Evolutionary conservation across 1,140 invertebrate species (phyloP), one percentile per base, ranked within the genome.

Genomic region (Telenomus remus): DNA sequence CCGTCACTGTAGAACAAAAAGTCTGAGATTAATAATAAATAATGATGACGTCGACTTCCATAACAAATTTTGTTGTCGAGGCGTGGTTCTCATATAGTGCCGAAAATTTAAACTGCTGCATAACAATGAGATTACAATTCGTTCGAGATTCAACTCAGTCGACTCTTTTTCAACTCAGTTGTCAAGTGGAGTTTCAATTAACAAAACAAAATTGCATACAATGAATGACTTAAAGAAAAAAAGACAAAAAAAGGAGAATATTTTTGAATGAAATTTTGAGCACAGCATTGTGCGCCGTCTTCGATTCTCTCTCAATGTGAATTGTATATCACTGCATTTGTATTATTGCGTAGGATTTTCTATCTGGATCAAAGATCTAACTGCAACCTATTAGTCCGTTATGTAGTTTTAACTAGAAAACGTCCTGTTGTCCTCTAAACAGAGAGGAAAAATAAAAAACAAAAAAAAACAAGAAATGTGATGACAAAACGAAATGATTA

Each of bases 361-460:
- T 77, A 72, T 68, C 54, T 63, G 75, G 59, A 77, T 77, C 74
- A 48, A 77, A 77, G 68, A 72, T 77, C 69, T 69, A n/a, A 69
- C 50, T 64, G 49, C 53, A 77, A 72, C 57, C 53, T 77, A 69
- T 68, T 77, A 71, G 63, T 77, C 63, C 68, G 68, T 77, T 77
- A 77, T 68, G 68, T 77, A 77, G 74, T 76, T 66, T 60, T 63
- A 74, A 68, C 47, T 51, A 68, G 47, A 76, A 76, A 63, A 76
- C 74, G 74, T 76, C 74, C 74, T 63, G 63, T 76, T 66, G 57
- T 66, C 66, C 74, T 71, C 57, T 14, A 53, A 48, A 61, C 43
- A 65, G 55, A 71, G 63, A 60, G 56, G 53, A 68, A 44, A 64
- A 72, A 72, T 37, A 66, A 34, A 63, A 49, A 64, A 60, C 1